A percentile compares a stretch with the other conserved stretches of the same genome.
These are phyloP conservation scores for Otus sunia DNA, from an alignment of 2,113 vertebrate genomes.

Conservation along the genomic window DNA sequence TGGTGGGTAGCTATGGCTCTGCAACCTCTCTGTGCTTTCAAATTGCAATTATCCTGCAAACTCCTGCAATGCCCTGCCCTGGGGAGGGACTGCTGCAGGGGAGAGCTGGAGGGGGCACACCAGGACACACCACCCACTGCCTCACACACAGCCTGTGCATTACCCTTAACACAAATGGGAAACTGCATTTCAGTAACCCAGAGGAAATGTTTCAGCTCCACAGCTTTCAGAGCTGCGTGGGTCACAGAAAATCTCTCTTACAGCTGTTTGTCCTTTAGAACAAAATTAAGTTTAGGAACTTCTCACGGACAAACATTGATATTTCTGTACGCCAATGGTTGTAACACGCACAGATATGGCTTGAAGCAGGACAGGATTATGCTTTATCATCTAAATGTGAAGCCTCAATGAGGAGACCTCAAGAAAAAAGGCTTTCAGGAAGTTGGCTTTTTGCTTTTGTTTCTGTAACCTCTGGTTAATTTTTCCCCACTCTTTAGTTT, in stretches of 20 bases:
- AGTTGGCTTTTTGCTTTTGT: background rate
- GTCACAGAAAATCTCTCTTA: background rate
- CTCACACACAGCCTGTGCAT: accelerated
- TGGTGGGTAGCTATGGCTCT: background rate
- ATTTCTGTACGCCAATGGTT: background rate
- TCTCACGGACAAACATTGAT: accelerated
- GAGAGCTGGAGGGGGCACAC: background rate
- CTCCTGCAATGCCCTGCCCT: accelerated
- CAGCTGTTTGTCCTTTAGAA: background rate
- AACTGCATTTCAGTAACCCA: accelerated
- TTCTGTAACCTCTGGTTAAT: background rate
- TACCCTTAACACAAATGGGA: background rate
- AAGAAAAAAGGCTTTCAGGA: background rate
- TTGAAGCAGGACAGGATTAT: background rate
- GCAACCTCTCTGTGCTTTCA: background rate
- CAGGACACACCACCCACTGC: accelerated
- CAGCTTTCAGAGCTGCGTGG: background rate
- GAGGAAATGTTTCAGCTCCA: background rate
- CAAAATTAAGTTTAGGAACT: background rate
- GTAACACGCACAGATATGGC: accelerated
- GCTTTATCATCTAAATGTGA: background rate
- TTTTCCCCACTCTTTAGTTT: background rate
- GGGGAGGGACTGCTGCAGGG: background rate
- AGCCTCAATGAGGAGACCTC: background rate
- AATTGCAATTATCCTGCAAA: too few species aligned